phyloP scores from a whole-genome alignment of 2,797 vertebrate genomes.

The Sebastes jordani region DNA sequence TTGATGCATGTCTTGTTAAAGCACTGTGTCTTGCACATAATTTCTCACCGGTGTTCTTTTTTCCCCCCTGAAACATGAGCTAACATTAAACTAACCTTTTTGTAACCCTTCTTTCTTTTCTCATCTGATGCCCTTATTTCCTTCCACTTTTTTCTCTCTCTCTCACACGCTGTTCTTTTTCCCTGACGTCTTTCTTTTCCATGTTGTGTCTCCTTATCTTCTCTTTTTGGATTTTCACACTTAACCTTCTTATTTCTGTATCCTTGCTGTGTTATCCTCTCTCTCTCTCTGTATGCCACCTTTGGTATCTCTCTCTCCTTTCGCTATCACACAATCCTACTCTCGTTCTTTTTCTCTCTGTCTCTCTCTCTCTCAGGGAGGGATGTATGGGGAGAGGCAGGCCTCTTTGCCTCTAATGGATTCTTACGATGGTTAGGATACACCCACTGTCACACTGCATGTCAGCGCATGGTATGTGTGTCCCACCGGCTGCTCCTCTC shows the following conservation, averaged over 20 bases:
- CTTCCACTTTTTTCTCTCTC: background rate
- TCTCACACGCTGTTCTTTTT: background rate
- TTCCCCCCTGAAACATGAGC: conserved; percentile 15
- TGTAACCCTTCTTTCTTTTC: conserved; percentile 39
- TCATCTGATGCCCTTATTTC: background rate
- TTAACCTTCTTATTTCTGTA: background rate
- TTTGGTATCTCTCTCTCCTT: conserved; percentile 59
- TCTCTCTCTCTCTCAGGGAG: conserved; percentile 78
- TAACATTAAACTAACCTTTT: conserved; percentile 52
- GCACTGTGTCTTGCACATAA: conserved; percentile 53
- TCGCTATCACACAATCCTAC: conserved; percentile 40
- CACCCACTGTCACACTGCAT: conserved; percentile 84
- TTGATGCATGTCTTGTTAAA: conserved; percentile 47
- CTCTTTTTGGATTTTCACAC: conserved; percentile 73
- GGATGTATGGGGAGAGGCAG: conserved; percentile 83
- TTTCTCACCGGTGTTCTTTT: conserved; percentile 69
- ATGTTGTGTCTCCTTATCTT: conserved; percentile 65
- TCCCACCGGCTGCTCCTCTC: conserved; percentile 61
- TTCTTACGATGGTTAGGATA: conserved; percentile 86
- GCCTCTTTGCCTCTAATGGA: conserved; percentile 84
- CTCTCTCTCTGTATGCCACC: background rate
- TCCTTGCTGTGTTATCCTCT: background rate
- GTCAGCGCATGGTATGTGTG: conserved; percentile 86
- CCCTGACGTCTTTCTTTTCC: background rate
- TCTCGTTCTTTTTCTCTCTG: conserved; percentile 68